These are phyloP conservation scores for Plusia festucae DNA, from an alignment of 2,888 invertebrate genomes.

Conservation along the genomic window DNA sequence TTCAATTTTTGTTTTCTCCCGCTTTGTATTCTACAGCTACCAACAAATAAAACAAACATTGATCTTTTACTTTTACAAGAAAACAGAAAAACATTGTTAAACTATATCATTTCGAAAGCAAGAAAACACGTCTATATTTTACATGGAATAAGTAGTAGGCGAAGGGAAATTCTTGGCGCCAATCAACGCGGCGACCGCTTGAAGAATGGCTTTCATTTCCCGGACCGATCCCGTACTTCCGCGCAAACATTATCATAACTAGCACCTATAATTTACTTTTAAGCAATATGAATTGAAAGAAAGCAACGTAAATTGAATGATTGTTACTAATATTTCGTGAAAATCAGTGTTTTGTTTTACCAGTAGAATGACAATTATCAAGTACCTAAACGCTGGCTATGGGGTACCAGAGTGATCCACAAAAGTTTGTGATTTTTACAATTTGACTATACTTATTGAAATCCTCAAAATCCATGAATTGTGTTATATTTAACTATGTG, in stretches of 20 bases:
- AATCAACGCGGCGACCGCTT: constrained; percentile 69
- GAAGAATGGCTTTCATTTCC: constrained; percentile 82
- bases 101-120: constrained; percentile 14
- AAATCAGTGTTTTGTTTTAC: background rate
- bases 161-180: constrained; percentile 69
- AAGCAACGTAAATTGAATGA: constrained; percentile 22
- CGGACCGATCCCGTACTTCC: constrained; percentile 75
- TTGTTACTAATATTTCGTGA: constrained; percentile 6
- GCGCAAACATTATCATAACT: constrained; percentile 74
- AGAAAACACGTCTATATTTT: constrained; percentile 39
- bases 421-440: too few species aligned
- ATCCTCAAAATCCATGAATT: too few species aligned
- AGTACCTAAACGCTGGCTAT: too few species aligned
- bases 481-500: too few species aligned
- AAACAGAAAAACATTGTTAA: background rate
- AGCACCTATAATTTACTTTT: constrained; percentile 71
- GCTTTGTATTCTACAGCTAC: too few species aligned
- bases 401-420: too few species aligned
- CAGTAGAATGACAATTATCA: too few species aligned
- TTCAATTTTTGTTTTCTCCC: too few species aligned
- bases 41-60: background rate
- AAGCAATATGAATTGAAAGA: constrained; percentile 38
- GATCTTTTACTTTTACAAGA: too few species aligned
- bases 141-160: constrained; percentile 54
- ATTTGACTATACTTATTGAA: too few species aligned